Percentiles rank a stretch among this genome's conserved stretches.
Conservation (phyloP, 2,797 vertebrate species). For the Meda fulgida region DNA sequence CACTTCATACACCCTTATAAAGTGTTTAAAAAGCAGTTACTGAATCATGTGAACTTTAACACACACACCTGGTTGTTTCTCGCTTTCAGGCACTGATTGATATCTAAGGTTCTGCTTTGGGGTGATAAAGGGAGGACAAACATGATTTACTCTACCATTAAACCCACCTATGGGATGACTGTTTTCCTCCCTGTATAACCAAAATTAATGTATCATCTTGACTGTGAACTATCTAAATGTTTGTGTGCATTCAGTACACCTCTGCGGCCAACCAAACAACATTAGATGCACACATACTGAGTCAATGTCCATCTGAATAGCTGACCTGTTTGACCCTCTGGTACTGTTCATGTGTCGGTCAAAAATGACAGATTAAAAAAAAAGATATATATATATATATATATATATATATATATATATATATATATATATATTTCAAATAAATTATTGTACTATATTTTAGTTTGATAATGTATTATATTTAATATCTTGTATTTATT, state of each 20-base stretch:
- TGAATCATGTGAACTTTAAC: constrained; percentile 10
- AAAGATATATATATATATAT: no score
- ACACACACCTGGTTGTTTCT: background rate
- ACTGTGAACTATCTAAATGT: background rate
- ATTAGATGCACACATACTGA: constrained; percentile 2
- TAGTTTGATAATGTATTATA: no score
- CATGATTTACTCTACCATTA: background rate
- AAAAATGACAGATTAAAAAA: no score
- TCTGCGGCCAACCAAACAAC: background rate
- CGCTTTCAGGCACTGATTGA: background rate
- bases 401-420: no score
- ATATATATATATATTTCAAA: no score
- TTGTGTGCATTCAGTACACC: background rate
- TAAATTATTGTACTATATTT: no score
- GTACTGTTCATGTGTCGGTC: no score
- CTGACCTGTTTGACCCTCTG: background rate
- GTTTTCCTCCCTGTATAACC: background rate
- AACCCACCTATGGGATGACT: background rate
- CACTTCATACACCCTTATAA: constrained; percentile 20
- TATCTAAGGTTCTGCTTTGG: constrained; percentile 1
- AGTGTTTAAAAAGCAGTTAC: constrained; percentile 25
- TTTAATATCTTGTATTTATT: no score
- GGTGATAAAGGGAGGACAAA: background rate
- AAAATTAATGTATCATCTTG: background rate
- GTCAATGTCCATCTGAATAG: background rate